A percentile compares a stretch with the other conserved stretches of the same genome.
Conservation (phyloP, 2,113 vertebrate species). For the Passerina amoena region DNA sequence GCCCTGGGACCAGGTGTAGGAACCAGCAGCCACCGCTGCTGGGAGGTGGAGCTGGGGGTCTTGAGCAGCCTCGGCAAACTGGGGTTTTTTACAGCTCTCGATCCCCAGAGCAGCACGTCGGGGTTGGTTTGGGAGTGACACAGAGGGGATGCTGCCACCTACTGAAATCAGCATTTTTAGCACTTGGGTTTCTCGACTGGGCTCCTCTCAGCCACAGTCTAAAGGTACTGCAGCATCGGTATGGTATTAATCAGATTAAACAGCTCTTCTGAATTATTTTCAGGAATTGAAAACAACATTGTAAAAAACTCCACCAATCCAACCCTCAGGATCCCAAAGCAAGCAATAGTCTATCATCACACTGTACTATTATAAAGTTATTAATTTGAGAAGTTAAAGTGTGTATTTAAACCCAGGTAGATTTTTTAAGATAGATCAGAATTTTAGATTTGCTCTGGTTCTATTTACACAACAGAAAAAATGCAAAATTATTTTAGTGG, state of each 20-base stretch:
- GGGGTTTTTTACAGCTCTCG: not conserved
- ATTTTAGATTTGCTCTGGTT: not conserved
- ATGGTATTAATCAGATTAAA: not conserved
- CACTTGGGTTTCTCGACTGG: not conserved
- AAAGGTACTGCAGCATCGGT: not conserved
- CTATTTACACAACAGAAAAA: not conserved
- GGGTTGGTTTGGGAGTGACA: not conserved
- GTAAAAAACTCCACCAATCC: not conserved
- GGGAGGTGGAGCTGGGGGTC: not conserved
- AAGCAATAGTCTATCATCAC: not conserved
- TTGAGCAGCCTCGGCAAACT: not conserved
- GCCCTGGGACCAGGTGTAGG: not conserved
- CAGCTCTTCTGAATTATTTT: not conserved
- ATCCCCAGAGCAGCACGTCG: not conserved
- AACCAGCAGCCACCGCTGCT: not conserved
- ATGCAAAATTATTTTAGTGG: not conserved
- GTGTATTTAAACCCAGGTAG: not conserved
- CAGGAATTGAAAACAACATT: not conserved
- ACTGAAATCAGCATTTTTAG: constrained; percentile 31
- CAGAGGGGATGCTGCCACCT: constrained; percentile 63
- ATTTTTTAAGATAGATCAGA: not conserved
- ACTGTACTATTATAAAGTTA: not conserved
- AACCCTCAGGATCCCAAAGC: not conserved
- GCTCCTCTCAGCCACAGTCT: not conserved
- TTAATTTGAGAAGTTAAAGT: not conserved